Percentiles rank a stretch among this genome's conserved stretches.
phyloP scores from a whole-genome alignment of 2,113 vertebrate genomes.

The Seriola rivoliana region DNA sequence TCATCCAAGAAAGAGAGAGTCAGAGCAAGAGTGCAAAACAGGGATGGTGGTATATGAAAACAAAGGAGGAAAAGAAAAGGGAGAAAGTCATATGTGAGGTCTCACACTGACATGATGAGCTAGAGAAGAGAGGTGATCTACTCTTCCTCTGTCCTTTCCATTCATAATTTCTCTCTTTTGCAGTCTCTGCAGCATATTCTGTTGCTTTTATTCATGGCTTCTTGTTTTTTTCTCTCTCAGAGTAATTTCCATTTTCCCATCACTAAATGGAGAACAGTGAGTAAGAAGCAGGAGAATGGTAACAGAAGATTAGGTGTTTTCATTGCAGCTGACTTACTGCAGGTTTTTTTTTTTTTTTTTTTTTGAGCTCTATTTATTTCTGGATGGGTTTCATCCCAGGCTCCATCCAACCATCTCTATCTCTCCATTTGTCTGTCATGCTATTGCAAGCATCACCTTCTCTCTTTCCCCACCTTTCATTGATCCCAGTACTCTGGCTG shows the following conservation, averaged over 20 bases:
- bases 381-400: slow-evolving; percentile 36
- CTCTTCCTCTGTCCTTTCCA: slow-evolving; percentile 1
- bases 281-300: background rate
- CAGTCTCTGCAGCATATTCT: background rate
- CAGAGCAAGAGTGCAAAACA: slow-evolving; percentile 9
- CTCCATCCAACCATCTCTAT: slow-evolving; percentile 40
- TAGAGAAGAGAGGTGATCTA: slow-evolving; percentile 28
- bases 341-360: slow-evolving; percentile 10
- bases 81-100: slow-evolving; percentile 18
- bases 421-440: slow-evolving; percentile 47
- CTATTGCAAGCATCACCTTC: slow-evolving; percentile 25
- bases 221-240: background rate
- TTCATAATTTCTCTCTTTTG: slow-evolving; percentile 16
- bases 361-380: slow-evolving; percentile 26
- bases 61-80: slow-evolving; percentile 22
- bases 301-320: slow-evolving; percentile 46
- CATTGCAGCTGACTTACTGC: slow-evolving; percentile 40
- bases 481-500: slow-evolving; percentile 52
- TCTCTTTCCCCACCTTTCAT: slow-evolving; percentile 46
- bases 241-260: slow-evolving; percentile 44
- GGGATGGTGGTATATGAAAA: slow-evolving; percentile 18
- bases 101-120: slow-evolving; percentile 29
- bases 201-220: background rate
- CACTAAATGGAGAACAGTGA: slow-evolving; percentile 12
- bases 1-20: slow-evolving; percentile 22